phyloP scores from a whole-genome alignment of 2,797 vertebrate genomes.

The Halcyon badia region DNA sequence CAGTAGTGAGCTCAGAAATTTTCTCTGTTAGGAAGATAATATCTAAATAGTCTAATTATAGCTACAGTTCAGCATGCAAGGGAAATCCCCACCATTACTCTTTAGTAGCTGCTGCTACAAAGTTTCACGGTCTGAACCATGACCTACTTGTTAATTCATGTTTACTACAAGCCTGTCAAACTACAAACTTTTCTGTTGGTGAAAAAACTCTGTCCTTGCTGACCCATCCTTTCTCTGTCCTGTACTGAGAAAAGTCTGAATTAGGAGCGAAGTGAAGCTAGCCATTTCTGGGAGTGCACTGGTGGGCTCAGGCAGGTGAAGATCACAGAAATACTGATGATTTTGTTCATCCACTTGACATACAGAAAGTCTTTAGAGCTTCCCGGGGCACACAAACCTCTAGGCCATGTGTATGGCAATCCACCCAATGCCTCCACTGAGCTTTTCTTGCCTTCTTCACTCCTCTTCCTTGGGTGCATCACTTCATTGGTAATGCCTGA shows the following conservation, averaged over 20 bases:
- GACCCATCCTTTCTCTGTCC: background rate
- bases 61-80: background rate
- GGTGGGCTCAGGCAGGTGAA: fast-evolving
- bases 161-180: conserved; percentile 45
- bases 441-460: background rate
- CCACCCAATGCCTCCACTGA: background rate
- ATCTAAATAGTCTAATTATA: conserved; percentile 66
- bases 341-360: background rate
- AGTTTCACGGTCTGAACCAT: conserved; percentile 10
- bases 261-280: background rate
- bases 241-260: background rate
- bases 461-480: background rate
- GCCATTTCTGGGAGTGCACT: background rate
- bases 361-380: background rate
- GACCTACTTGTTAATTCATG: conserved; percentile 11
- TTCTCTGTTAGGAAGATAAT: conserved; percentile 44
- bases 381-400: background rate
- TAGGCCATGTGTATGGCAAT: background rate
- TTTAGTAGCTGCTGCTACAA: background rate
- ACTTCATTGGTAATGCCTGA: background rate
- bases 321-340: background rate
- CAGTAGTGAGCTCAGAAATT: background rate
- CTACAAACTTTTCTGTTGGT: background rate
- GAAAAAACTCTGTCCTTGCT: background rate
- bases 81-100: conserved; percentile 59